phyloP scores from a whole-genome alignment of 2,113 vertebrate species.

The Mastomys natalensis region DNA sequence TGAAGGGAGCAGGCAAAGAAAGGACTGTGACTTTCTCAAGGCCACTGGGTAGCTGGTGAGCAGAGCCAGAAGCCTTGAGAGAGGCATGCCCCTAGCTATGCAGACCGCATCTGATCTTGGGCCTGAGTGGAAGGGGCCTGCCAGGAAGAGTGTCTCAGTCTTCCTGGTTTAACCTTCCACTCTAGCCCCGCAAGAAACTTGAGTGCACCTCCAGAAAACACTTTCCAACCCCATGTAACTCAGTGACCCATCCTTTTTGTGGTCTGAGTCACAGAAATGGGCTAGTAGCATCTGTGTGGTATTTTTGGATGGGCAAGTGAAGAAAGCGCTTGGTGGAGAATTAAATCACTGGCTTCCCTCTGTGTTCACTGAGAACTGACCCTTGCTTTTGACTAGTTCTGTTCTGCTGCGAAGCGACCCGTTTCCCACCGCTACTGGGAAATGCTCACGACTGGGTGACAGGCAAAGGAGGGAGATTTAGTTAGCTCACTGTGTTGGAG shows the following conservation, averaged over 20 bases:
- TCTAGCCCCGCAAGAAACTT: not conserved
- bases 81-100: not conserved
- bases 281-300: not conserved
- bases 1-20: slow-evolving; percentile 45
- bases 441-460: not conserved
- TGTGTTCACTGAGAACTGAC: not conserved
- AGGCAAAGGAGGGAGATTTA: not conserved
- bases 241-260: not conserved
- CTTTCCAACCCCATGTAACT: not conserved
- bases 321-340: not conserved
- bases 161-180: not conserved
- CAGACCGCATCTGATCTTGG: not conserved
- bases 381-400: not conserved
- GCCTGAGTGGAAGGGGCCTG: not conserved
- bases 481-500: not conserved
- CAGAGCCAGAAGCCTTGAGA: not conserved
- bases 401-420: not conserved
- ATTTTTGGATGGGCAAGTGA: not conserved
- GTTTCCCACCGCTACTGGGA: not conserved
- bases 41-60: not conserved
- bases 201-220: not conserved
- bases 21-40: slow-evolving; percentile 69
- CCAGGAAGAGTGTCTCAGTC: not conserved
- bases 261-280: not conserved
- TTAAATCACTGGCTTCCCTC: not conserved